A percentile compares a stretch with the other conserved stretches of the same genome.
Conservation (phyloP, 2,888 invertebrate genomes). For the Xestia ashworthii region DNA sequence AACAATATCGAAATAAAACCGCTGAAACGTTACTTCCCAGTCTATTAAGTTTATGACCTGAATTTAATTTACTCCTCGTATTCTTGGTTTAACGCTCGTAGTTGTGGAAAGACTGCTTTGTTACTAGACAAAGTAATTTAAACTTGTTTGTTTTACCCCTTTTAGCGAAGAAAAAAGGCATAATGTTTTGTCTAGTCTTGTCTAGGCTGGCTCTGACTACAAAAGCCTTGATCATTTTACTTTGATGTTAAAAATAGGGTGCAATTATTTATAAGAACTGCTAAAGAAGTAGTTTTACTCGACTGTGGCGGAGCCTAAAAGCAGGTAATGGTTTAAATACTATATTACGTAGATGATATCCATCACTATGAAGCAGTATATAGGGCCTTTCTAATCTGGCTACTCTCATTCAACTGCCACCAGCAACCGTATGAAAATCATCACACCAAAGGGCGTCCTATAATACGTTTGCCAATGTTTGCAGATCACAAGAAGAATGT, state of each 20-base stretch:
- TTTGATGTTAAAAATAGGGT: background rate
- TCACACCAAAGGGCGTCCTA: rapidly evolving
- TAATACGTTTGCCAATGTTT: background rate
- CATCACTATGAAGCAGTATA: too few species aligned
- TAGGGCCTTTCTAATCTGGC: background rate
- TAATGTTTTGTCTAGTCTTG: background rate
- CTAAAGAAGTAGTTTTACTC: background rate
- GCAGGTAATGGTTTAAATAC: background rate
- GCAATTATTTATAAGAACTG: background rate
- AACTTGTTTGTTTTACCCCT: conserved; percentile 35
- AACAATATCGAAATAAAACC: conserved; percentile 30
- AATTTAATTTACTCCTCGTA: conserved; percentile 35
- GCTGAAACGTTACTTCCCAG: background rate
- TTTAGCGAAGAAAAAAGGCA: background rate
- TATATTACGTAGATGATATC: background rate
- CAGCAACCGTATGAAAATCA: background rate
- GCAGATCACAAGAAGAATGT: background rate
- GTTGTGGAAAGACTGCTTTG: conserved; percentile 27
- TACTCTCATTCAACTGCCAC: background rate
- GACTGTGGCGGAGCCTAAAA: background rate
- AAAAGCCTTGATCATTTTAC: background rate
- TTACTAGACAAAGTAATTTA: conserved; percentile 32
- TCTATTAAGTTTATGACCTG: conserved; percentile 26
- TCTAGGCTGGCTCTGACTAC: background rate
- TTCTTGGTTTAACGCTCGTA: conserved; percentile 30